Evolutionary conservation across 2,113 vertebrate genomes (phyloP).

Genomic region (Platichthys stellatus): DNA sequence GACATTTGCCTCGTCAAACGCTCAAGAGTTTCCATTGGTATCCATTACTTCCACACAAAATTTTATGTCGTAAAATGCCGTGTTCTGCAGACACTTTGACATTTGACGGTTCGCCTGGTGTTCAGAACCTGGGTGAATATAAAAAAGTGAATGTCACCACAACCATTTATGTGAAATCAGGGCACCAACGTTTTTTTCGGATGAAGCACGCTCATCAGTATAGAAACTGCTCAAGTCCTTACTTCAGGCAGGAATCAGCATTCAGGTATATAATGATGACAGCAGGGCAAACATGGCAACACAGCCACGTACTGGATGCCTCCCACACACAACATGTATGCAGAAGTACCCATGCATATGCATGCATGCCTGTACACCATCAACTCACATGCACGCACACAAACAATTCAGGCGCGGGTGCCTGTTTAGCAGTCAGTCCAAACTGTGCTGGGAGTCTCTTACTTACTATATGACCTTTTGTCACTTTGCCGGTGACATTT

Average conservation of each 20-base stretch:
- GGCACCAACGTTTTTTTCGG: not conserved
- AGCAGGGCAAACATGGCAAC: constrained; percentile 36
- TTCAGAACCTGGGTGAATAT: not conserved
- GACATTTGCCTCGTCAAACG: not conserved
- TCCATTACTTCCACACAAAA: not conserved
- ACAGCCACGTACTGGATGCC: not conserved
- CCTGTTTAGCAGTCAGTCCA: constrained; percentile 80
- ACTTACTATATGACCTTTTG: constrained; percentile 84
- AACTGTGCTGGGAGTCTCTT: constrained; percentile 78
- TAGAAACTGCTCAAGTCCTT: constrained; percentile 45
- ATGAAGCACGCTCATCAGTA: constrained; percentile 22
- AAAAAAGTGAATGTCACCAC: not conserved
- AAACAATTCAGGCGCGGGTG: constrained; percentile 27
- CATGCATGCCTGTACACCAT: constrained; percentile 18
- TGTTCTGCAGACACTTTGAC: not conserved
- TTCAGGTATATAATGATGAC: constrained; percentile 30
- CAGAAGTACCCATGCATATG: constrained; percentile 38
- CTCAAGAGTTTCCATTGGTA: not conserved
- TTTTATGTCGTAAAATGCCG: constrained; percentile 1
- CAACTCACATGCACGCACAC: not conserved
- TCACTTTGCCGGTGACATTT: constrained; percentile 83
- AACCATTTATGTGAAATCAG: not conserved
- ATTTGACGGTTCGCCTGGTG: not conserved
- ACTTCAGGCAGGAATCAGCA: constrained; percentile 41
- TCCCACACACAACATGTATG: not conserved